Percentiles rank a stretch among this genome's conserved stretches.
phyloP scores from a whole-genome alignment of 2,113 vertebrate species.

The Upupa epops region DNA sequence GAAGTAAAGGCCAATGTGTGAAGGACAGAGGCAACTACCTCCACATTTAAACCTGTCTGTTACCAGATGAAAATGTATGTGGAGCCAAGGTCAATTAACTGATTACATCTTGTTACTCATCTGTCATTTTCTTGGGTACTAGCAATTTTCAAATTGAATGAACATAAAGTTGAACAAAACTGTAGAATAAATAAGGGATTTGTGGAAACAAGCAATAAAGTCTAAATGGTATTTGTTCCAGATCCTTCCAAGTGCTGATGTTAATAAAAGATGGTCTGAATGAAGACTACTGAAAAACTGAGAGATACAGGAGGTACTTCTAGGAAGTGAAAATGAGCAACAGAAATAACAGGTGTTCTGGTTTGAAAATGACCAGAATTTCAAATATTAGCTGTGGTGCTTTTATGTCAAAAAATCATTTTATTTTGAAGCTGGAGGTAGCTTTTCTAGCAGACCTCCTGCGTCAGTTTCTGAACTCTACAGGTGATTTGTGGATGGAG shows the following conservation, averaged over 20 bases:
- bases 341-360: background rate
- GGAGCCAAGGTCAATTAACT: slow-evolving; percentile 78
- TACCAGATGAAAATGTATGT: slow-evolving; percentile 71
- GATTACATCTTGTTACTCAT: background rate
- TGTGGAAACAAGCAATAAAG: background rate
- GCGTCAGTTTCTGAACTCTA: too few species aligned
- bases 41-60: slow-evolving; percentile 77
- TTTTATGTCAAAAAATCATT: too few species aligned
- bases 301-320: background rate
- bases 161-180: background rate
- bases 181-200: background rate
- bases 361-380: too few species aligned
- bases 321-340: background rate
- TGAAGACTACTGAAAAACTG: background rate
- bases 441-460: too few species aligned
- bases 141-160: background rate
- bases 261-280: background rate
- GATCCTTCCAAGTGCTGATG: background rate
- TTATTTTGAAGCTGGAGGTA: too few species aligned
- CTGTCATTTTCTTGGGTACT: background rate
- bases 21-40: slow-evolving; percentile 66
- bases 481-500: too few species aligned
- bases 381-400: too few species aligned
- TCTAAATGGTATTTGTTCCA: background rate
- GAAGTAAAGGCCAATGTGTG: slow-evolving; percentile 45